phyloP scores from a whole-genome alignment of 2,113 vertebrate species.

The Phrynosoma platyrhinos region DNA sequence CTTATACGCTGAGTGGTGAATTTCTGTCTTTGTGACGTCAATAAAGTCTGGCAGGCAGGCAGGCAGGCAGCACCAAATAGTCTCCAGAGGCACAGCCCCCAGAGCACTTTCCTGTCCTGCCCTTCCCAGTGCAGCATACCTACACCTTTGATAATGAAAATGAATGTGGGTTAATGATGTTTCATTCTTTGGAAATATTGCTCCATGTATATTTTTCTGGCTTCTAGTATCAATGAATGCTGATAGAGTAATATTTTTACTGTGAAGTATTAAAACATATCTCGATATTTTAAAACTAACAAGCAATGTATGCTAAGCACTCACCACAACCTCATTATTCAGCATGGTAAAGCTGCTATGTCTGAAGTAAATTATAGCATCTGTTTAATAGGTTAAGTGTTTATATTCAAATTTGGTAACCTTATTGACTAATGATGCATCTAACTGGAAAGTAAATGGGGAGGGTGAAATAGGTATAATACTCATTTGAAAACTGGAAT shows the following conservation, averaged over 20 bases:
- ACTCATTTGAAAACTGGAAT: constrained; percentile 19
- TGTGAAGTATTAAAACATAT: constrained; percentile 16
- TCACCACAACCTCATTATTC: constrained; percentile 10
- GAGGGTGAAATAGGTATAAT: background rate
- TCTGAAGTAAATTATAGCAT: background rate
- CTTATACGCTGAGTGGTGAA: too few species aligned
- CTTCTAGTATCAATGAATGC: background rate
- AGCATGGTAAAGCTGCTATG: background rate
- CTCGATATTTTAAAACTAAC: constrained; percentile 6
- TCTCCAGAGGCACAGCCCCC: too few species aligned
- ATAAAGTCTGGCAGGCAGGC: too few species aligned
- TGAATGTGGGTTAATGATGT: too few species aligned
- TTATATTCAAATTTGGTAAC: constrained; percentile 1
- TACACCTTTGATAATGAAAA: too few species aligned
- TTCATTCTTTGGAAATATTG: background rate
- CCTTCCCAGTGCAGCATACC: too few species aligned
- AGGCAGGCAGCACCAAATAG: too few species aligned
- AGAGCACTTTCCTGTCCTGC: too few species aligned
- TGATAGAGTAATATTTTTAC: constrained; percentile 7
- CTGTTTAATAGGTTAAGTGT: constrained; percentile 18
- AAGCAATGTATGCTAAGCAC: background rate
- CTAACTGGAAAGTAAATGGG: background rate
- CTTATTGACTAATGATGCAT: constrained; percentile 18
- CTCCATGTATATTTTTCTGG: background rate
- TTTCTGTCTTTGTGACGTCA: too few species aligned